Percentiles rank a stretch among this genome's conserved stretches.
Conservation (phyloP, 1,140 invertebrate genomes). For the Zaprionus davidi region DNA sequence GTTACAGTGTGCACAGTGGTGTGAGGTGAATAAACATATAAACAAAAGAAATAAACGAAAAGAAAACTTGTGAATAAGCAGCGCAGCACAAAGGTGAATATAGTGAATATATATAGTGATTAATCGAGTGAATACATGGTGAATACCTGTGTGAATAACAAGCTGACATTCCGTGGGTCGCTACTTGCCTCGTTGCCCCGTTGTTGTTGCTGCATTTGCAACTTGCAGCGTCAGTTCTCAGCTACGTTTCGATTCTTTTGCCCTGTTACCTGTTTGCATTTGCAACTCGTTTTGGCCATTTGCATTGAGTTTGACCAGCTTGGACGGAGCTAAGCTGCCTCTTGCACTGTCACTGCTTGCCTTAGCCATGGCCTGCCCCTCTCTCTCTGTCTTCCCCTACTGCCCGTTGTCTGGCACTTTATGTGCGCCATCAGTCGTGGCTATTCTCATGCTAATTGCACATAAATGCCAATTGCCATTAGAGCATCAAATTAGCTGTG, state of each 20-base stretch:
- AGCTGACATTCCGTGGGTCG: slow-evolving; percentile 42
- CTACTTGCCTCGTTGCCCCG: slow-evolving; percentile 20
- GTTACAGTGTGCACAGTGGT: slow-evolving; percentile 12
- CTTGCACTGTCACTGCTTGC: too few species aligned
- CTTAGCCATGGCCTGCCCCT: too few species aligned
- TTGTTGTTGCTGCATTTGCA: slow-evolving; percentile 10
- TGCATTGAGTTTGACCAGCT: slow-evolving; percentile 48
- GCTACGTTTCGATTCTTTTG: slow-evolving; percentile 4
- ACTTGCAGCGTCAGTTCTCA: slow-evolving; percentile 42
- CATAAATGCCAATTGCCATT: slow-evolving; percentile 51
- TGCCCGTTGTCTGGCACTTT: slow-evolving; percentile 10
- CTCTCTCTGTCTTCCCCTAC: too few species aligned
- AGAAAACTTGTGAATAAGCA: background rate
- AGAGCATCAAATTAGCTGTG: slow-evolving; percentile 54
- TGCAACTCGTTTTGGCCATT: slow-evolving; percentile 36
- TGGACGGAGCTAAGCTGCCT: background rate
- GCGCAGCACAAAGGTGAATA: slow-evolving; percentile 18
- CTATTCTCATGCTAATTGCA: slow-evolving; percentile 45
- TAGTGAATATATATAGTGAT: background rate
- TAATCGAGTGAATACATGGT: background rate
- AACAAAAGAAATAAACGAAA: background rate
- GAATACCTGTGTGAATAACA: slow-evolving; percentile 19
- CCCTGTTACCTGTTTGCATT: slow-evolving; percentile 53
- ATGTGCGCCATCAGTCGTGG: slow-evolving; percentile 21
- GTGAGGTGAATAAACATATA: slow-evolving; percentile 39